Evolutionary conservation across 2,888 invertebrate species (phyloP).

Genomic region (Rotaria magnacalcarata): DNA sequence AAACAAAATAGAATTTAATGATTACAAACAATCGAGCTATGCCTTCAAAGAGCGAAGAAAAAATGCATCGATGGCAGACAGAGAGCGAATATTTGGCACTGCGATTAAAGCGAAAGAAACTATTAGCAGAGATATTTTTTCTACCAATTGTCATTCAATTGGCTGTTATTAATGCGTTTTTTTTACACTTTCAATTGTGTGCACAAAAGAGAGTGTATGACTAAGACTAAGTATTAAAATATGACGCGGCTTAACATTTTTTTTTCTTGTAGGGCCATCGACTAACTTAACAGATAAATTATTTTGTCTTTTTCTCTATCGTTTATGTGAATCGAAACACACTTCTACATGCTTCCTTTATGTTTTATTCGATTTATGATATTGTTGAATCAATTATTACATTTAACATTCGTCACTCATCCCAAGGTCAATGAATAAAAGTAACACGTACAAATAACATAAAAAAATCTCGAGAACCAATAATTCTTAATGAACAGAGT

Average conservation of each 20-base stretch:
- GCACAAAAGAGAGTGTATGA: background rate
- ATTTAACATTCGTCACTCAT: background rate
- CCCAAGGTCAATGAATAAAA: no score
- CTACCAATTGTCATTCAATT: background rate
- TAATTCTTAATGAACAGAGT: no score
- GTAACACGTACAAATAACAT: no score
- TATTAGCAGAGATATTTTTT: background rate
- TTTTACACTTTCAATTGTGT: background rate
- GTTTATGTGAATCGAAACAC: background rate
- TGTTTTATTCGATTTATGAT: background rate
- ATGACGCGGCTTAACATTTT: background rate
- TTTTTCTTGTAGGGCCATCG: background rate
- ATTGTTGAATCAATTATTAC: background rate
- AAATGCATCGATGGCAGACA: background rate
- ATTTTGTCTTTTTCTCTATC: background rate
- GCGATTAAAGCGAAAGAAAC: background rate
- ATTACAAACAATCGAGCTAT: background rate
- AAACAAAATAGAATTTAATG: background rate
- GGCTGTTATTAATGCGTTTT: background rate
- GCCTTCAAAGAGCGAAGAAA: background rate
- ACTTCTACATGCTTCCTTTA: background rate
- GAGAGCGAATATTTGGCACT: no score
- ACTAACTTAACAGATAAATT: background rate
- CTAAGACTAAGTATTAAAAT: background rate
- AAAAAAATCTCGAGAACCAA: no score